Percentiles rank a stretch among this genome's conserved stretches.
Evolutionary conservation across 2,113 vertebrate species (phyloP).

Genomic region (Tupaia chinensis): DNA sequence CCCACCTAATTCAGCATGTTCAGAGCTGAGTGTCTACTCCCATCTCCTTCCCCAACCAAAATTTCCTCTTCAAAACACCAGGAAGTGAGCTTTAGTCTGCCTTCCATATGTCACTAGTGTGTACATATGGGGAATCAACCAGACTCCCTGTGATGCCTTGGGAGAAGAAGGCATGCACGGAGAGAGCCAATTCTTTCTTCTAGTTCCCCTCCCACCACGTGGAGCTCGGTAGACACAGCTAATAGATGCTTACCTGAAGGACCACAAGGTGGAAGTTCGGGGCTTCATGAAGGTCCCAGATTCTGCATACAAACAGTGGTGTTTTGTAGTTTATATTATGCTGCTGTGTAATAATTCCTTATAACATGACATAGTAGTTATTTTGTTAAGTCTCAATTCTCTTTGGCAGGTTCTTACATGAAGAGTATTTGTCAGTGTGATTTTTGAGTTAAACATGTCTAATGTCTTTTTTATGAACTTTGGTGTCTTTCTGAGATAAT

Average conservation of each 20-base stretch:
- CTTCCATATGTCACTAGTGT: not conserved
- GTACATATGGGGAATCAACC: no score
- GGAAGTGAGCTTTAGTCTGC: not conserved
- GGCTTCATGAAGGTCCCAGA: not conserved
- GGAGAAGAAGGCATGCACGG: not conserved
- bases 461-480: not conserved
- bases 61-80: not conserved
- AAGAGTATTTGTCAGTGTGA: not conserved
- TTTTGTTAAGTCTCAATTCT: not conserved
- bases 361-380: no score
- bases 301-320: not conserved
- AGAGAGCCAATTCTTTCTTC: accelerated
- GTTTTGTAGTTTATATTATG: not conserved
- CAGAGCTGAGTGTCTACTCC: not conserved
- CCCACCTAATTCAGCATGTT: not conserved
- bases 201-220: not conserved
- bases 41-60: not conserved
- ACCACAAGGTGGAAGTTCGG: no score
- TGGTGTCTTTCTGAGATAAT: not conserved
- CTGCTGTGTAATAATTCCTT: not conserved
- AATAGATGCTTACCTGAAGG: not conserved
- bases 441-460: not conserved
- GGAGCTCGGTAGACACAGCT: no score
- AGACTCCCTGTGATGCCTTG: no score
- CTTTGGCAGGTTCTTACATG: not conserved